Base-by-base conservation (phyloP, 1,140 invertebrate species). In the Luehdorfia chinensis region DNA sequence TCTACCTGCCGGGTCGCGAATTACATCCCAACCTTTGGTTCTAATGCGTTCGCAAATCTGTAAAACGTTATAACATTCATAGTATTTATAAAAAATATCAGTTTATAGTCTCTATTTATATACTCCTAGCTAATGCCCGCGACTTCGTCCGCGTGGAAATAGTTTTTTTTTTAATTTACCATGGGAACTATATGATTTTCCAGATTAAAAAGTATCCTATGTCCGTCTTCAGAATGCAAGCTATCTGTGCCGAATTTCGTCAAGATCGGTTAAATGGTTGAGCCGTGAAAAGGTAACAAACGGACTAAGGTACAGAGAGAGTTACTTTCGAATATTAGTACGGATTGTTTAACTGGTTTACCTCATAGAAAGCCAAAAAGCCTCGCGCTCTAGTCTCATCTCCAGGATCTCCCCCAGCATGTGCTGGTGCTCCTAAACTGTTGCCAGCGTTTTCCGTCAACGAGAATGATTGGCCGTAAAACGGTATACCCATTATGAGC, bases 321-420 rank as follows among this genome's bases (percentile, higher is more conserved):
- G n/a, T n/a, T n/a, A n/a, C n/a, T n/a, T n/a, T n/a, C n/a, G n/a
- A n/a, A n/a, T n/a, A n/a, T 46, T 34, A 4, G 15, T 44, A 6
- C 18, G 25, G 33, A 11, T 12, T 11, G 56, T n/a, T n/a, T n/a
- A n/a, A n/a, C n/a, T 5, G 12, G 4, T 6, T 58, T 81, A 94
- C 93, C 88, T 97, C 95, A 72, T 96, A 96, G 73, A 94, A 97
- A 0, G 95, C 88, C 13, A 96, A 88, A 64, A 96, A 94, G 33
- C 96, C 96, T 59, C 90, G 87, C 1, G 94, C 92, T 50, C 92
- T 88, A 0, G 96, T 97, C 55, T 91, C 94, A 36, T 93, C 90
- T 6, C 95, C 95, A 3, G 93, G 91, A 68, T 93, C 88, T 25
- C 93, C 94, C 8, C 94, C 93, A 4, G 93, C 92, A 56, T 92